These are phyloP conservation scores for Tuta absoluta DNA, from an alignment of 2,888 invertebrate species.

Conservation along the genomic window DNA sequence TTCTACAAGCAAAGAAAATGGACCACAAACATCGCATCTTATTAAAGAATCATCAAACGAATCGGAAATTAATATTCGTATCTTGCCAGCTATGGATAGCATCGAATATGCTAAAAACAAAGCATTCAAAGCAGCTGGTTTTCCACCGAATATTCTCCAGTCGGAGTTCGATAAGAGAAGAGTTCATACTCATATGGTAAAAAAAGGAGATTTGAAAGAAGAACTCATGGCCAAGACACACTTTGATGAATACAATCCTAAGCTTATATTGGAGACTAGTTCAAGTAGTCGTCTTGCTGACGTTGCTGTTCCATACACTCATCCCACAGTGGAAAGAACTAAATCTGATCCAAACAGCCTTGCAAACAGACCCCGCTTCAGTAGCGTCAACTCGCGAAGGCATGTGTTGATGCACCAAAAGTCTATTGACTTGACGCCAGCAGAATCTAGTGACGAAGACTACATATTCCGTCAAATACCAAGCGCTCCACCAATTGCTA, in stretches of 20 bases:
- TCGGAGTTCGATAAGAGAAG: constrained; percentile 83
- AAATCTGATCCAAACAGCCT: constrained; percentile 93
- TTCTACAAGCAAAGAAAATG: constrained; percentile 69
- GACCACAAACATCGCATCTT: constrained; percentile 56
- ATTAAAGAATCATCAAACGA: constrained; percentile 78
- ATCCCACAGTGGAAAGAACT: constrained; percentile 89
- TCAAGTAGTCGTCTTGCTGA: constrained; percentile 78
- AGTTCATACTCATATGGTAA: constrained; percentile 66
- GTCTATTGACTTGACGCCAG: constrained; percentile 91
- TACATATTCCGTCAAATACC: constrained; percentile 88
- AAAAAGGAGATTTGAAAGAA: constrained; percentile 82
- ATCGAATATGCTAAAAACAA: constrained; percentile 81
- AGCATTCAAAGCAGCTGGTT: constrained; percentile 66
- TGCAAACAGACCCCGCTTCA: constrained; percentile 86
- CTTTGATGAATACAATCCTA: constrained; percentile 87
- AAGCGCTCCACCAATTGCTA: constrained; percentile 86
- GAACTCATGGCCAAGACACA: constrained; percentile 85
- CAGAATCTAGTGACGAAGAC: constrained; percentile 92
- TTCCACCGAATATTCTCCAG: constrained; percentile 77
- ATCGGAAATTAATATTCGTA: constrained; percentile 74
- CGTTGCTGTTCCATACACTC: constrained; percentile 80
- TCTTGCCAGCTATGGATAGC: constrained; percentile 78
- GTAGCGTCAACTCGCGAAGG: constrained; percentile 87
- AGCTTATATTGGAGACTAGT: constrained; percentile 78
- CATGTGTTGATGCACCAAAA: constrained; percentile 92